Percentiles rank a stretch among this genome's conserved stretches.
These are phyloP conservation scores for Ciona savignyi DNA, from an alignment of 23 tunicate genomes.

Conservation along the genomic window DNA sequence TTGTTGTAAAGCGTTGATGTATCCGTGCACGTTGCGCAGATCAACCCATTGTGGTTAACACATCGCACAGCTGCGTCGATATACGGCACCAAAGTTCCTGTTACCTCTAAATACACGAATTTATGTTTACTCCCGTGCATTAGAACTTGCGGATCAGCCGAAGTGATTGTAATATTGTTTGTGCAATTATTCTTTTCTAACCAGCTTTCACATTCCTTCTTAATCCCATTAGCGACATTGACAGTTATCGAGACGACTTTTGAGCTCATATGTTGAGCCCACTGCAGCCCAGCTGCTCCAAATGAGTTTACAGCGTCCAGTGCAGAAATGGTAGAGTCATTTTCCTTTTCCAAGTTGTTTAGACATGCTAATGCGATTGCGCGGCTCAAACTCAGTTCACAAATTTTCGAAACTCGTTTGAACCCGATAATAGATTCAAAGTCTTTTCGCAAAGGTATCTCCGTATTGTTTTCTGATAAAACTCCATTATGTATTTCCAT, in stretches of 20 bases:
- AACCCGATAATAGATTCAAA: not conserved
- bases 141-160: conserved; percentile 47
- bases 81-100: conserved; percentile 37
- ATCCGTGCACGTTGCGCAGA: conserved; percentile 59
- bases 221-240: conserved; percentile 18
- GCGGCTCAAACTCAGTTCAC: conserved; percentile 22
- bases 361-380: conserved; percentile 28
- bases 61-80: conserved; percentile 62
- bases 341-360: conserved; percentile 4
- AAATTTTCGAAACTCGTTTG: conserved; percentile 8
- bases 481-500: not conserved
- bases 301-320: conserved; percentile 48
- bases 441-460: not conserved
- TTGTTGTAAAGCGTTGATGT: conserved; percentile 42
- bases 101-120: conserved; percentile 51
- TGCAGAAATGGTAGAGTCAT: conserved; percentile 14
- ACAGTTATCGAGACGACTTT: conserved; percentile 19
- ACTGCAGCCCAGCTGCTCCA: conserved; percentile 60
- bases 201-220: not conserved
- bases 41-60: conserved; percentile 53
- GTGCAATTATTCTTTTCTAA: not conserved
- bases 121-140: conserved; percentile 46
- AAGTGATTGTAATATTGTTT: conserved; percentile 10
- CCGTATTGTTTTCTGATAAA: not conserved
- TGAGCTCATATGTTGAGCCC: conserved; percentile 18